Conservation (phyloP, 2,888 invertebrate species). For the Lutraria lutraria region DNA sequence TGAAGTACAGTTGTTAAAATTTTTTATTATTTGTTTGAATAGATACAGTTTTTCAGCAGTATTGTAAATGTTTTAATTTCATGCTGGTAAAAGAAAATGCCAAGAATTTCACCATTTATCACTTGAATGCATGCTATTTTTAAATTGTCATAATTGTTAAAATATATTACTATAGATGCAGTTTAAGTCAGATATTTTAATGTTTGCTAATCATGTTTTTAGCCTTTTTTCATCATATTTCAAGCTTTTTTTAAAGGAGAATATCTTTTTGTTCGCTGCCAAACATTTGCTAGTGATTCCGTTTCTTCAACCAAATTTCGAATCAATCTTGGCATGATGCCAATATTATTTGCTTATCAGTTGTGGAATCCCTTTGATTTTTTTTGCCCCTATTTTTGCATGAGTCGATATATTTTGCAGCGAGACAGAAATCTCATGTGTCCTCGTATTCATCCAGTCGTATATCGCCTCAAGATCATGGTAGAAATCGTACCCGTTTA, state of each 20-base stretch:
- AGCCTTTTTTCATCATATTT: neutral
- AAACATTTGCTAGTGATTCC: neutral
- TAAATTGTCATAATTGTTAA: neutral
- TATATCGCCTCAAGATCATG: slow-evolving; percentile 87
- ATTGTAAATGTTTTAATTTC: neutral
- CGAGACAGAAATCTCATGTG: slow-evolving; percentile 77
- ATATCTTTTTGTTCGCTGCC: neutral
- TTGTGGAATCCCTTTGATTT: neutral
- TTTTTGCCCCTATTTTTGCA: slow-evolving; percentile 36
- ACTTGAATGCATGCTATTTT: neutral
- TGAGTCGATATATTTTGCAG: slow-evolving; percentile 70
- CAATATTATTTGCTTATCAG: neutral
- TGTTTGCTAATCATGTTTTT: neutral
- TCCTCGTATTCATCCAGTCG: slow-evolving; percentile 70
- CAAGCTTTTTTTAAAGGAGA: neutral
- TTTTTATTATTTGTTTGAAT: neutral
- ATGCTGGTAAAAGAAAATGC: neutral
- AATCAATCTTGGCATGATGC: slow-evolving; percentile 22
- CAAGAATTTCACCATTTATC: neutral
- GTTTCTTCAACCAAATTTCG: neutral
- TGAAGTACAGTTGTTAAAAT: neutral
- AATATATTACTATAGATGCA: neutral
- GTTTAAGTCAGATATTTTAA: neutral
- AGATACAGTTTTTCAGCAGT: neutral
- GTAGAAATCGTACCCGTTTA: slow-evolving; percentile 89